Evolutionary conservation across 2,797 vertebrate species (phyloP), one percentile per base, ranked within the genome.

Genomic region (Borostomias antarcticus): DNA sequence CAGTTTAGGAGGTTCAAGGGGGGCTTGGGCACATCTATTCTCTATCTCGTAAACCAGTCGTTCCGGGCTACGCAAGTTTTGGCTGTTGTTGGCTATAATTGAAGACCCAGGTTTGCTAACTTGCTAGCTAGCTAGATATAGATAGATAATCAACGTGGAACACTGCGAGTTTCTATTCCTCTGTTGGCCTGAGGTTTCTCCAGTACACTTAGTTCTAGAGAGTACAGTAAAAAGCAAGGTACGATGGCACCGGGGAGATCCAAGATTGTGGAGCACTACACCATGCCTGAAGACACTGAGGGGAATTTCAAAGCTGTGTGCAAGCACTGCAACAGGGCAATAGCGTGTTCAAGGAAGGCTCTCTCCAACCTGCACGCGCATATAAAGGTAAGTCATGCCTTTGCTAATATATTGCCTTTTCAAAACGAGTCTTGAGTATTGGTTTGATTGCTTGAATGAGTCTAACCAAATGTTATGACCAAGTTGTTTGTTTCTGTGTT

Each of bases 291-390:
- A 57, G 63, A 65, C 7, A 43, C 26, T 13, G 33, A 45, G 17
- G 35, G 35, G 4, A 65, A 65, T 26, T 43, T 65, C 62, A 64
- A 54, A 54, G 52, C 63, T 6, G 29, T 23, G 28, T 51, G 47
- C 11, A 62, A 35, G 35, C 40, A 45, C 37, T 61, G 35, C 40
- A 61, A 45, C 21, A 43, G 29, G 11, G 15, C 15, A 17, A 61
- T 61, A 17, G 19, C 56, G 13, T 58, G 33, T 35, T 58, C 56
- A 4, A 58, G 23, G 43, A 62, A 62, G 29, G 59, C 59, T 48
- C 59, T 52, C 15, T 63, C 61, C 61, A 63, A 52, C 30, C 30
- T 61, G 58, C 58, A 61, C 23, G 35, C 35, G 17, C 59, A 62
- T 30, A 33, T 62, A 33, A 58, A 58, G 56, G 56, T 58, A 19